phyloP scores from a whole-genome alignment of 2,888 invertebrate genomes.

The Rotaria macrura region DNA sequence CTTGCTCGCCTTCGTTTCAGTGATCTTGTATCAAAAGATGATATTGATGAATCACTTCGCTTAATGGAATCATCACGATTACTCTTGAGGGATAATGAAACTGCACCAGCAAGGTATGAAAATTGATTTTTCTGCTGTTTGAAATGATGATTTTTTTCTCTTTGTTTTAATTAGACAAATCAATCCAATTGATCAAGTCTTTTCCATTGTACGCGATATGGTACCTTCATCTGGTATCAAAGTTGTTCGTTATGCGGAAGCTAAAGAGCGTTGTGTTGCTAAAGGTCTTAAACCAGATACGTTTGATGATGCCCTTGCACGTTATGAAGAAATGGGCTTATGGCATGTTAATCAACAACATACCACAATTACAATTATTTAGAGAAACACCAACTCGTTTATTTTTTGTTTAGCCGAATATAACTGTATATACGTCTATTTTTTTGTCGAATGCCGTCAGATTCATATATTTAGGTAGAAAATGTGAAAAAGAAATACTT shows the following conservation, averaged over 20 bases:
- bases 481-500: neutral
- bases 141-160: neutral
- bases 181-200: constrained; percentile 29
- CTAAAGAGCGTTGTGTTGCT: constrained; percentile 25
- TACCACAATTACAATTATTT: constrained; percentile 31
- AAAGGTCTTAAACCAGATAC: constrained; percentile 32
- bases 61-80: constrained; percentile 91
- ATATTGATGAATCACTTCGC: constrained; percentile 86
- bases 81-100: constrained; percentile 56
- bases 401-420: neutral
- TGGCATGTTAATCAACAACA: constrained; percentile 25
- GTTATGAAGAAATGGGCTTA: constrained; percentile 29
- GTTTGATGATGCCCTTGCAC: constrained; percentile 21
- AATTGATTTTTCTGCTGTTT: neutral
- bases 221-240: constrained; percentile 16
- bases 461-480: neutral
- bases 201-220: constrained; percentile 33
- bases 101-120: constrained; percentile 21
- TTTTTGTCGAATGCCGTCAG: neutral
- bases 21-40: constrained; percentile 78
- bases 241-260: constrained; percentile 30
- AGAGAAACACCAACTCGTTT: neutral
- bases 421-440: neutral
- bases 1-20: constrained; percentile 64
- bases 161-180: neutral